Percentiles rank a stretch among this genome's conserved stretches.
Conservation (phyloP, 2,797 vertebrate species). For the Brachyrhaphis roseni region DNA sequence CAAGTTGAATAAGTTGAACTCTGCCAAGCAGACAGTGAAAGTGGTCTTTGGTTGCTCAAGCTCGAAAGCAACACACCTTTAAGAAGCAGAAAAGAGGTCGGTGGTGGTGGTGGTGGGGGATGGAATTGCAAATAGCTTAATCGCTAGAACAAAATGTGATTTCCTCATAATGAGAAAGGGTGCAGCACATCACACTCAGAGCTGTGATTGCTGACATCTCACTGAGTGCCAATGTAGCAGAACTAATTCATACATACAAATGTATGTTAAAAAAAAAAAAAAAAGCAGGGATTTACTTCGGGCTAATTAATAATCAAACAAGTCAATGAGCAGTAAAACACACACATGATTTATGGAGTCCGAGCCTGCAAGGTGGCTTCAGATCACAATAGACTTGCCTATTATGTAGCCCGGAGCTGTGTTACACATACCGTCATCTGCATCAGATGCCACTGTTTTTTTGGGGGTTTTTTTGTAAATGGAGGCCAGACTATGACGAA, state of each 20-base stretch:
- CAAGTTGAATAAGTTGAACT: constrained; percentile 52
- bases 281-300: constrained; percentile 46
- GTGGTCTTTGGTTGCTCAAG: constrained; percentile 44
- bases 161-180: constrained; percentile 67
- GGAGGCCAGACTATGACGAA: constrained; percentile 20
- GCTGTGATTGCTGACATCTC: constrained; percentile 69
- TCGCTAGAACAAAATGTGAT: constrained; percentile 66
- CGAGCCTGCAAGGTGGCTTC: constrained; percentile 17
- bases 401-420: constrained; percentile 31
- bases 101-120: too few relatives aligned
- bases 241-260: constrained; percentile 75
- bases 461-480: constrained; percentile 10
- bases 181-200: constrained; percentile 64
- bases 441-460: constrained; percentile 29
- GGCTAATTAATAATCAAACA: constrained; percentile 77
- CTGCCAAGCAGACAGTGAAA: constrained; percentile 31
- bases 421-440: constrained; percentile 35
- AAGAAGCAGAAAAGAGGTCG: neutral
- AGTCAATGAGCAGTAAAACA: constrained; percentile 70
- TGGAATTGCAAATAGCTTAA: constrained; percentile 58
- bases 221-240: constrained; percentile 70
- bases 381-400: constrained; percentile 25
- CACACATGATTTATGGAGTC: constrained; percentile 41
- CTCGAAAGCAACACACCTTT: constrained; percentile 8
- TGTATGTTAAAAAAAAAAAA: constrained; percentile 55